Conservation (phyloP, 1,140 invertebrate genomes). For the Eufriesea mexicana region DNA sequence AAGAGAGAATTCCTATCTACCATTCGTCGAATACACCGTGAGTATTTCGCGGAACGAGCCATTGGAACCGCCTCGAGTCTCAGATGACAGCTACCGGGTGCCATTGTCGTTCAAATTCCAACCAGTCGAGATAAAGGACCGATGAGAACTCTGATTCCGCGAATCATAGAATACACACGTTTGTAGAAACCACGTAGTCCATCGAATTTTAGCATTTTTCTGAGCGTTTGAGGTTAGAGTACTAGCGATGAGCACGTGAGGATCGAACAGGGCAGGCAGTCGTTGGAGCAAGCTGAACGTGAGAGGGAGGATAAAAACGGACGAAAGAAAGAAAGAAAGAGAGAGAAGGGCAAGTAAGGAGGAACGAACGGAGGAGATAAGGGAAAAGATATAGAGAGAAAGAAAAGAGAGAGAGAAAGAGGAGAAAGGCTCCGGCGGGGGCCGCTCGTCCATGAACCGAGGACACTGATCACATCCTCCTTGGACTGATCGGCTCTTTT, state of each 20-base stretch:
- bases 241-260: background rate
- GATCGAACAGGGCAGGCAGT: background rate
- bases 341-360: constrained; percentile 32
- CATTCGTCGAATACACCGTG: too few relatives aligned
- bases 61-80: background rate
- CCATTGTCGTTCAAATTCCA: background rate
- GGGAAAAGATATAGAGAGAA: constrained; percentile 58
- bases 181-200: background rate
- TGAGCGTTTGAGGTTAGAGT: background rate
- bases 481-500: constrained; percentile 74
- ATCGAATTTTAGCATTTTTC: background rate
- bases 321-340: constrained; percentile 8
- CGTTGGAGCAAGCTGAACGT: constrained; percentile 1
- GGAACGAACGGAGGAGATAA: constrained; percentile 54
- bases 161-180: background rate
- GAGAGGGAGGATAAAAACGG: background rate
- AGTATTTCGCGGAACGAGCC: background rate
- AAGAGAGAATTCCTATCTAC: too few relatives aligned
- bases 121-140: too few relatives aligned
- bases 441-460: constrained; percentile 77
- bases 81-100: background rate
- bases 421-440: constrained; percentile 80
- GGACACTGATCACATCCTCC: constrained; percentile 63
- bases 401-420: constrained; percentile 61
- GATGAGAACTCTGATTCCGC: background rate